Evolutionary conservation across 2,888 invertebrate species (phyloP), one percentile per base, ranked within the genome.

Genomic region (Lasiommata megera): DNA sequence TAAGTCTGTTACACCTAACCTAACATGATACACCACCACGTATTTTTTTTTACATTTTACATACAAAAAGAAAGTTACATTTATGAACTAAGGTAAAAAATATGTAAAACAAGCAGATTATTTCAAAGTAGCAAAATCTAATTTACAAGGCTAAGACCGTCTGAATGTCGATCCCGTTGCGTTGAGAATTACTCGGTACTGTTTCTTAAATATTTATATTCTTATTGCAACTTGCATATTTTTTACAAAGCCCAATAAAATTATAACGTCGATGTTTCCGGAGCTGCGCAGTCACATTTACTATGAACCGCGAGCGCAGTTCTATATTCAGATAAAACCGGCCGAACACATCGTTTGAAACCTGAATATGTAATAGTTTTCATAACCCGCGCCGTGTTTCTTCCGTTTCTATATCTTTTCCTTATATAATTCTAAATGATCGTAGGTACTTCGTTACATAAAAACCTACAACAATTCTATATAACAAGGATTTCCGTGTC

Each of bases 141-240:
- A 28, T 44, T 14, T 44, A 44, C 43, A 44, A 44, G 44, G 44
- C 28, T 12, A 29, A 3, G 14, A 29, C 34, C 34, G 34, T 23
- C 9, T 11, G 34, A 9, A 1, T 8, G 44, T 28, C 14, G 14
- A 28, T 28, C 28, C 28, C 28, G 14, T 28, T 28, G 23, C 28
- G 5, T 44, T 44, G 44, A 44, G 44, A 44, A 44, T 29, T 29
- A 14, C 12, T 44, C 44, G 28, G 44, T 44, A 44, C 44, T 44
- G 44, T 28, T 14, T 28, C 8, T 28, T 29, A 28, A 9, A 44
- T 29, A n/a, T 14, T 7, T n/a, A 14, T 28, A 28, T 8, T 43
- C 18, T 43, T 28, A 43, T 14, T n/a, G 23, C 23, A 44, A 29
- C 28, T 9, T 18, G 40, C 40, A n/a, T 41, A 41, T 11, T 11